phyloP scores from a whole-genome alignment of 2,888 invertebrate species.

The Hirudinaria manillensis region DNA sequence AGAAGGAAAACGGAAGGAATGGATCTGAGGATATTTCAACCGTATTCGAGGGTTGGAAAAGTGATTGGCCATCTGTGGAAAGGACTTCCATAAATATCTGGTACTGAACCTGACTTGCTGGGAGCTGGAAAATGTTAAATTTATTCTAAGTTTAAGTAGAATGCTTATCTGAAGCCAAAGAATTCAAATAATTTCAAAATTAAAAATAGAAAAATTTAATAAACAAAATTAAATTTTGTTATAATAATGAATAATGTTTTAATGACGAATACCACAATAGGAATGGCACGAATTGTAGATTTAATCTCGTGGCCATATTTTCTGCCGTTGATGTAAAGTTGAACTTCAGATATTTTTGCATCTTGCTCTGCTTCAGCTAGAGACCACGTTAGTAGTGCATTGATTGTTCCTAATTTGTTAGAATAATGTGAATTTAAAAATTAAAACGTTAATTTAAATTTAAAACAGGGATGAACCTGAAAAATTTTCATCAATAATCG shows the following conservation, averaged over 20 bases:
- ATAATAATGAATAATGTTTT: too few species aligned
- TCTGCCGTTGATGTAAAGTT: not conserved
- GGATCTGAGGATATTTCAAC: constrained; percentile 51
- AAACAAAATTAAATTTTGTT: too few species aligned
- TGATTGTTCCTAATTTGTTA: too few species aligned
- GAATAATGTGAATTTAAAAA: not conserved
- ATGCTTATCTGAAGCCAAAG: too few species aligned
- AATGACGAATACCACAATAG: too few species aligned
- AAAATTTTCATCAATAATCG: constrained; percentile 1
- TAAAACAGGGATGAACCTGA: not conserved
- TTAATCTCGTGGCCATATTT: not conserved
- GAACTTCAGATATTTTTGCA: not conserved
- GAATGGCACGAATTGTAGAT: not conserved
- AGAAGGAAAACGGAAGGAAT: constrained; percentile 52
- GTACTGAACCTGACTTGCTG: too few species aligned
- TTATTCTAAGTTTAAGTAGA: too few species aligned
- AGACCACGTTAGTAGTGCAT: not conserved
- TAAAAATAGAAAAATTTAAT: not conserved
- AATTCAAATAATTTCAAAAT: too few species aligned
- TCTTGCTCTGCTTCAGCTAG: not conserved
- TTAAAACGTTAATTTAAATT: not conserved
- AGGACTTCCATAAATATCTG: not conserved
- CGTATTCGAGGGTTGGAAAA: constrained; percentile 49
- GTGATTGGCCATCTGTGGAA: constrained; percentile 38
- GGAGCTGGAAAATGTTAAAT: too few species aligned